These are phyloP conservation scores for Notechis scutatus DNA, from an alignment of 2,113 vertebrate genomes.

Conservation along the genomic window DNA sequence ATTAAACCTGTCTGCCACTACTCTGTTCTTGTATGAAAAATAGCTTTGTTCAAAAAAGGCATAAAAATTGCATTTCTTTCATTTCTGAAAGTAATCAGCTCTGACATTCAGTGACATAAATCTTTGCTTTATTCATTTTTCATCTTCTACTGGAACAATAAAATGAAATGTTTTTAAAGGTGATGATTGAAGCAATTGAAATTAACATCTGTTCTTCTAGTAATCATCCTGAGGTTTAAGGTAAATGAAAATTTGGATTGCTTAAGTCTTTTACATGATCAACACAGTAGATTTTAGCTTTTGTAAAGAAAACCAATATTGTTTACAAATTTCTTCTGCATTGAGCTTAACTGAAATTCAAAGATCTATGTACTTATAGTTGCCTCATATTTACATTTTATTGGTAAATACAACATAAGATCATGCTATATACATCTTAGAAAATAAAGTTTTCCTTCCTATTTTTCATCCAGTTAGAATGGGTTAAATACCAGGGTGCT, in stretches of 20 bases:
- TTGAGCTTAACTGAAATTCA: conserved; percentile 20
- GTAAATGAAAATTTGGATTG: neutral
- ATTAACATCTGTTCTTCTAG: conserved; percentile 21
- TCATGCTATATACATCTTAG: neutral
- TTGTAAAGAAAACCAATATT: conserved; percentile 1
- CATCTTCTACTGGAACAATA: conserved; percentile 52
- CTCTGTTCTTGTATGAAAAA: conserved; percentile 67
- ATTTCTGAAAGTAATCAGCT: conserved; percentile 72
- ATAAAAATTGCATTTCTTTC: conserved; percentile 72
- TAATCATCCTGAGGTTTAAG: conserved; percentile 40
- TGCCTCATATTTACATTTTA: neutral
- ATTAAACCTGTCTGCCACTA: conserved; percentile 61
- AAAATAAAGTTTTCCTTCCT: neutral
- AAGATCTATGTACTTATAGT: neutral
- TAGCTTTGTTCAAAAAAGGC: conserved; percentile 64
- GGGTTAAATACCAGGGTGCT: neutral
- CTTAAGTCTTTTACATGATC: neutral
- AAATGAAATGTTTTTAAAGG: conserved; percentile 42
- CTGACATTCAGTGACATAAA: conserved; percentile 69
- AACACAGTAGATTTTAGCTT: conserved; percentile 4
- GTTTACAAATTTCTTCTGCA: neutral
- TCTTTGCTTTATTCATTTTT: conserved; percentile 64
- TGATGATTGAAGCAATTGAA: conserved; percentile 44
- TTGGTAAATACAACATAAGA: neutral
- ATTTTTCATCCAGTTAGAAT: neutral